phyloP scores from a whole-genome alignment of 2,113 vertebrate species.

The Muntiacus muntjak region DNA sequence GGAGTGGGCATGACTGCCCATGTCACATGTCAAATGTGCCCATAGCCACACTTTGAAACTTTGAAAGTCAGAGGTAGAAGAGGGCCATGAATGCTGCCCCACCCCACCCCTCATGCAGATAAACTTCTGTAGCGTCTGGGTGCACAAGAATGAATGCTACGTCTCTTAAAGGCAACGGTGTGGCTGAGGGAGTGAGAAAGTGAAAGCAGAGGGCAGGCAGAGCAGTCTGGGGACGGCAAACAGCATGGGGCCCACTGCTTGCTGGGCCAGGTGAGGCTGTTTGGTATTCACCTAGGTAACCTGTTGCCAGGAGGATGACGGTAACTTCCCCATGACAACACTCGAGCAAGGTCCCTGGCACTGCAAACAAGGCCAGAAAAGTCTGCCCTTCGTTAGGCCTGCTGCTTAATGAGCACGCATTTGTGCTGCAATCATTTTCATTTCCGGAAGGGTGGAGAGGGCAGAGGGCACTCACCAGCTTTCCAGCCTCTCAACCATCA shows the following conservation, averaged over 20 bases:
- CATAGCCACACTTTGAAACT: background rate
- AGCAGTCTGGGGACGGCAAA: background rate
- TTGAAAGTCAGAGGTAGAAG: background rate
- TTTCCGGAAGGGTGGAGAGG: constrained; percentile 19
- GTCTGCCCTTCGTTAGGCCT: background rate
- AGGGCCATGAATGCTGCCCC: background rate
- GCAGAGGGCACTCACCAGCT: constrained; percentile 34
- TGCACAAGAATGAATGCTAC: background rate
- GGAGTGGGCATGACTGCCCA: background rate
- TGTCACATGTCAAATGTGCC: background rate
- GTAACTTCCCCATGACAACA: constrained; percentile 59
- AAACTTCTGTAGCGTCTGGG: background rate
- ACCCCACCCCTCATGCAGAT: background rate
- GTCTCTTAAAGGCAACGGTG: background rate
- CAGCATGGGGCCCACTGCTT: background rate
- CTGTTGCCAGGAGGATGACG: constrained; percentile 28
- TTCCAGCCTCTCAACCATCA: background rate
- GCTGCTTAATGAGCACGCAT: background rate
- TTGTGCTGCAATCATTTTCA: background rate
- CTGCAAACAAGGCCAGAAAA: constrained; percentile 19
- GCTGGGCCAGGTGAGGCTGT: background rate
- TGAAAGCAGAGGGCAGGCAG: background rate
- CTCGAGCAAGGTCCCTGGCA: constrained; percentile 10
- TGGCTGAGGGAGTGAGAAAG: background rate
- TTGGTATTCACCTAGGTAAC: constrained; percentile 54